phyloP scores from a whole-genome alignment of 2,113 vertebrate genomes.

The Callocephalon fimbriatum region DNA sequence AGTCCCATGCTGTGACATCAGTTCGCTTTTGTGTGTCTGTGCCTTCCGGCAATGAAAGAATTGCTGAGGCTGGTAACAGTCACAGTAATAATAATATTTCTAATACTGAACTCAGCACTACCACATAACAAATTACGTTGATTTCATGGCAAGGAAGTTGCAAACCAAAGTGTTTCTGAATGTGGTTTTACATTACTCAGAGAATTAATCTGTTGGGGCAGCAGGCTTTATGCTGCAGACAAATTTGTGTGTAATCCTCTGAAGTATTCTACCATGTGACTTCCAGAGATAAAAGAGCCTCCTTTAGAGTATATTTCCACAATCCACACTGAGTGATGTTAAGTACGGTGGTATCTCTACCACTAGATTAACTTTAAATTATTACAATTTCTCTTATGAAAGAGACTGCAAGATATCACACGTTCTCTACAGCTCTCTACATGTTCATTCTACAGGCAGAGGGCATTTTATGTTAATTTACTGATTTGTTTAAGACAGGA shows the following conservation, averaged over 20 bases:
- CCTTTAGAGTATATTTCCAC: constrained; percentile 25
- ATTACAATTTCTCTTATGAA: constrained; percentile 42
- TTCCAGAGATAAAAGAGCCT: constrained; percentile 44
- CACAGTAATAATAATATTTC: not conserved
- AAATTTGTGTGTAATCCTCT: constrained; percentile 56
- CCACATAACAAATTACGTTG: not conserved
- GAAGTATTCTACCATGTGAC: constrained; percentile 56
- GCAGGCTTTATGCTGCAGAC: constrained; percentile 48
- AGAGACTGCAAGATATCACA: constrained; percentile 1
- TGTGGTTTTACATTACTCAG: not conserved
- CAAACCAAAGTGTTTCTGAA: not conserved
- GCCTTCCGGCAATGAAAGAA: not conserved
- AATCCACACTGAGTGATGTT: constrained; percentile 25
- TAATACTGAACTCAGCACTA: not conserved
- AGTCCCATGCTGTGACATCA: rapidly evolving
- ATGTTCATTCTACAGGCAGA: not conserved
- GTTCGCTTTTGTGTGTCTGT: not conserved
- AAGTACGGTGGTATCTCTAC: constrained; percentile 10
- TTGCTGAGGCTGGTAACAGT: not conserved
- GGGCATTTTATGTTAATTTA: constrained; percentile 48
- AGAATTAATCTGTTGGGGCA: constrained; percentile 41
- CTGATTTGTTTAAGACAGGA: constrained; percentile 10
- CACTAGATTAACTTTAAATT: constrained; percentile 56
- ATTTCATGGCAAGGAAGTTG: constrained; percentile 7
- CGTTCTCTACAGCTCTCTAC: not conserved